phyloP scores from a whole-genome alignment of 1,140 invertebrate species.

The Thalassaphorura encarpata region DNA sequence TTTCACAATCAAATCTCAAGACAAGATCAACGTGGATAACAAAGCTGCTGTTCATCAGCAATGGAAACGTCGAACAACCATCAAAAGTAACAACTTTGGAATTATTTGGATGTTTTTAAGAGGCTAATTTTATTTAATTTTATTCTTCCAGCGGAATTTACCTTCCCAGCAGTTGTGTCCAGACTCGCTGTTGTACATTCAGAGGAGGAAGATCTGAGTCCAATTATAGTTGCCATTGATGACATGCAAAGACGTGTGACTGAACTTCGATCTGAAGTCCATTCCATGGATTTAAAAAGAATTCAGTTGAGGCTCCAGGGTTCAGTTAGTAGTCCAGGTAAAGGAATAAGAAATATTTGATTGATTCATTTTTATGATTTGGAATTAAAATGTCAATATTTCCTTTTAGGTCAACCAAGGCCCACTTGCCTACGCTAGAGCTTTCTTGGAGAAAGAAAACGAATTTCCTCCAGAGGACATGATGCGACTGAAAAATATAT shows the following conservation, averaged over 20 bases:
- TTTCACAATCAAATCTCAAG: conserved; percentile 28
- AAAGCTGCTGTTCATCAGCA: conserved; percentile 32
- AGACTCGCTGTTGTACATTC: conserved; percentile 24
- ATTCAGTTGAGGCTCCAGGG: conserved; percentile 30
- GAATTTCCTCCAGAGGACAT: conserved; percentile 32
- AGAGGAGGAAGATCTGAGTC: conserved; percentile 29
- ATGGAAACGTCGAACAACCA: conserved; percentile 31
- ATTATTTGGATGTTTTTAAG: not conserved
- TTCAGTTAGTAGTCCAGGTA: conserved; percentile 31
- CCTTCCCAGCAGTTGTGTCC: conserved; percentile 29
- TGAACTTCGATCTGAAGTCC: conserved; percentile 27
- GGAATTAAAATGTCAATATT: not conserved
- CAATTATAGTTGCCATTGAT: conserved; percentile 32
- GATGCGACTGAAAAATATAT: conserved; percentile 29
- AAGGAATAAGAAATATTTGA: not conserved
- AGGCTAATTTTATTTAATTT: not conserved
- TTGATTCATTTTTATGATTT: not conserved
- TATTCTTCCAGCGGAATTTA: conserved; percentile 24
- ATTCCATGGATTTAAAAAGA: conserved; percentile 29
- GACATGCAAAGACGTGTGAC: conserved; percentile 30
- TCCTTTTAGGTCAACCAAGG: conserved; percentile 32
- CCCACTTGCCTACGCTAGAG: conserved; percentile 29
- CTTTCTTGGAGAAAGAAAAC: conserved; percentile 30
- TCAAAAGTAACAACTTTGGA: conserved; percentile 19
- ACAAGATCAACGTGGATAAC: conserved; percentile 30